Conservation (phyloP, 2,797 vertebrate genomes). For the Lerista edwardsae region DNA sequence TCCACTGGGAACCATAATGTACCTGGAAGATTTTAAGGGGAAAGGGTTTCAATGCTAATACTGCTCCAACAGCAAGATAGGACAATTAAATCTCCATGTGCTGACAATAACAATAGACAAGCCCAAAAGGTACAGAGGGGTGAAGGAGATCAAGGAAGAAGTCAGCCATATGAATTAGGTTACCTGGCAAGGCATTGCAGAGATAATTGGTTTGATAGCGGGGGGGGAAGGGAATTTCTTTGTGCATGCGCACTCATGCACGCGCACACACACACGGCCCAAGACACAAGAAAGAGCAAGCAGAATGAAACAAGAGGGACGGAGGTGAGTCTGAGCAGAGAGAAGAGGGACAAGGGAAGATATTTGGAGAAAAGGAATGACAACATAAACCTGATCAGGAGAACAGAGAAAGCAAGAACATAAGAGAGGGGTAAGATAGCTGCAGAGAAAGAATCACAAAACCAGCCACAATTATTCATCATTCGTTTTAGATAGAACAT, state of each 20-base stretch:
- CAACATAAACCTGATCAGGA: background rate
- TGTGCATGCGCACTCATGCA: too few species aligned
- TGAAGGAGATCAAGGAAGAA: background rate
- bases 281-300: background rate
- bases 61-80: background rate
- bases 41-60: background rate
- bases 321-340: background rate
- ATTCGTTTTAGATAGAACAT: too few species aligned
- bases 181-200: background rate
- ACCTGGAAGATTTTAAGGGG: slow-evolving; percentile 75
- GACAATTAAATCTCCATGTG: background rate
- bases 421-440: background rate
- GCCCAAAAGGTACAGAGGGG: background rate
- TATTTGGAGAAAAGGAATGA: background rate
- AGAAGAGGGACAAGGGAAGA: too few species aligned
- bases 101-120: background rate
- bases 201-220: background rate
- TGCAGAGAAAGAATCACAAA: background rate
- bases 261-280: background rate
- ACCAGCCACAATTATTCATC: too few species aligned
- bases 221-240: background rate
- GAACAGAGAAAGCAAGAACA: background rate
- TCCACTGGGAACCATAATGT: slow-evolving; percentile 92
- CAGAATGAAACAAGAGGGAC: background rate
- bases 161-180: background rate